A percentile compares a stretch with the other conserved stretches of the same genome.
phyloP scores from a whole-genome alignment of 2,888 invertebrate genomes.

The Lycocerus yunnanus region DNA sequence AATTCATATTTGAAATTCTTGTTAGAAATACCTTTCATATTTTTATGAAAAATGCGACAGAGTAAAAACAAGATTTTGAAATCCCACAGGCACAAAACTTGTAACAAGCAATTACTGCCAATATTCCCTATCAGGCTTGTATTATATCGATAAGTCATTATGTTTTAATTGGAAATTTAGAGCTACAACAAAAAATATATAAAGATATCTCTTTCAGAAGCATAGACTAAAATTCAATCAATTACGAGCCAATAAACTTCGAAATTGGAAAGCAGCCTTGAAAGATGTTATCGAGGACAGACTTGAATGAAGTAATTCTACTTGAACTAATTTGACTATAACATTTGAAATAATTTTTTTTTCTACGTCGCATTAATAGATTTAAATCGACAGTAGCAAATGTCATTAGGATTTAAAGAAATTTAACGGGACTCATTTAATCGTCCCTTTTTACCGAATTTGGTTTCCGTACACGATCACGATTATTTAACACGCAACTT shows the following conservation, averaged over 20 bases:
- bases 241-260: slow-evolving; percentile 29
- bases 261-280: slow-evolving; percentile 23
- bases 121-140: slow-evolving; percentile 16
- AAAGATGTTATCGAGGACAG: slow-evolving; percentile 11
- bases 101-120: slow-evolving; percentile 20
- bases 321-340: slow-evolving; percentile 10
- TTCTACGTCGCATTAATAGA: background rate
- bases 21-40: background rate
- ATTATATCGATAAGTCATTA: slow-evolving; percentile 30
- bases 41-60: background rate
- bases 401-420: background rate
- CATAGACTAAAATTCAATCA: slow-evolving; percentile 24
- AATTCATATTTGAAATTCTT: too few species aligned
- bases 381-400: background rate
- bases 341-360: slow-evolving; percentile 8
- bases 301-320: slow-evolving; percentile 11
- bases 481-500: slow-evolving; percentile 13
- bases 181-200: slow-evolving; percentile 13
- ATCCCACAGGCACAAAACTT: background rate
- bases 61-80: background rate
- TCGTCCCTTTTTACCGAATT: background rate
- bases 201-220: slow-evolving; percentile 21
- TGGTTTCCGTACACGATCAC: slow-evolving; percentile 3
- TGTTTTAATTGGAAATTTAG: slow-evolving; percentile 28
- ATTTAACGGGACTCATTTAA: background rate